Evolutionary conservation across 2,888 invertebrate genomes (phyloP), one percentile per base, ranked within the genome.

Genomic region (Timema cristinae): DNA sequence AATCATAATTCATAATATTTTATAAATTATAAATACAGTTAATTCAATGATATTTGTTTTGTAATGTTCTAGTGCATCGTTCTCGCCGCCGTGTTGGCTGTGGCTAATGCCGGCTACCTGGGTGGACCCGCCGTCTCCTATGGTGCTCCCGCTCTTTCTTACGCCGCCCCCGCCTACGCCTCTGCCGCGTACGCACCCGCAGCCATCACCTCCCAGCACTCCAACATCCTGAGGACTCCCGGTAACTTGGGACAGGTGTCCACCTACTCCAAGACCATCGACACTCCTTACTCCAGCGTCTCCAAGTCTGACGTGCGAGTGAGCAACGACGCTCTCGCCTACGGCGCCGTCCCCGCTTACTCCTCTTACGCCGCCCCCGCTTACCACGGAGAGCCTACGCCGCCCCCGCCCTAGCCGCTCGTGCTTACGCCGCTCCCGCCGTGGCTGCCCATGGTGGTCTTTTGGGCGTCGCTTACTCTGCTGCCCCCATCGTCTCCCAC

Each of bases 241-340:
- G 91, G 89, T 76, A 91, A 91, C 80, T 83, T 91, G 75, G 90
- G 90, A 74, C 81, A 82, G 75, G 85, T 89, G 72, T 89, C 91
- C 15, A 89, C 90, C 68, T 89, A 88, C 82, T 85, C 87, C 32
- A 91, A 90, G 80, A 86, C 89, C 74, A 86, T 91, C 77, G 89
- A 89, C 81, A 91, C 91, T 5, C 90, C 91, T 10, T 91, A 87
- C 84, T 90, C 90, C 69, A 90, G 89, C 79, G 89, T 89, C 66
- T 87, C 89, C 78, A 90, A 90, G 79, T 84, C 89, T 48, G 90
- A 90, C 78, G 87, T 90, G 50, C 87, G 90, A 15, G 88, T 90
- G 32, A 76, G 74, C 73, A 76, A 76, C 72, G 76, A 77, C 73
- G 74, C 73, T 54, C 61, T 72, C 68, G 73, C 72, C 70, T 72